These are phyloP conservation scores for Hydrotaea cyrtoneurina DNA, from an alignment of 2,888 invertebrate genomes.

Conservation along the genomic window DNA sequence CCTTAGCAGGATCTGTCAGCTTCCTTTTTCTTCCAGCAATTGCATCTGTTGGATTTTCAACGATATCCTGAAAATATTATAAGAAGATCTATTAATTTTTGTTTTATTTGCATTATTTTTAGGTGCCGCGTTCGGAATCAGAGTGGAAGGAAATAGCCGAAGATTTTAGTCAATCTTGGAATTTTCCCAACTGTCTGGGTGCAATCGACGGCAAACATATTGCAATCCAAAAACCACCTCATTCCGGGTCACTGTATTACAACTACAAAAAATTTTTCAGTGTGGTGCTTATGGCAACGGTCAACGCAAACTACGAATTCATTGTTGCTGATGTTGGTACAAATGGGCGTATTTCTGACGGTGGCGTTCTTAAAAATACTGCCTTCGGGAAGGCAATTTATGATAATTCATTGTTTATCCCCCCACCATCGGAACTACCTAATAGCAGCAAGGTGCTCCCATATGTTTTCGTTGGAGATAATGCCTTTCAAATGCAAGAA, in stretches of 20 bases:
- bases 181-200: slow-evolving; percentile 57
- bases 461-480: slow-evolving; percentile 31
- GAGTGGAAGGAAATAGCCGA: slow-evolving; percentile 45
- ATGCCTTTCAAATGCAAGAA: slow-evolving; percentile 30
- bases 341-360: slow-evolving; percentile 28
- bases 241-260: slow-evolving; percentile 25
- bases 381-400: slow-evolving; percentile 29
- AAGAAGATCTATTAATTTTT: slow-evolving; percentile 6
- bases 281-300: slow-evolving; percentile 36
- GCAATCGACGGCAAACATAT: slow-evolving; percentile 62
- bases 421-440: slow-evolving; percentile 25
- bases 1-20: background rate
- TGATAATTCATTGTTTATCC: slow-evolving; percentile 23
- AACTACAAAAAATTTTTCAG: slow-evolving; percentile 41
- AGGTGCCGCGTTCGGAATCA: slow-evolving; percentile 38
- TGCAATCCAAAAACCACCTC: slow-evolving; percentile 5
- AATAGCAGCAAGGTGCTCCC: slow-evolving; percentile 14
- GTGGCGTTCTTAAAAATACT: slow-evolving; percentile 25
- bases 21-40: slow-evolving; percentile 1
- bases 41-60: background rate
- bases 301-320: slow-evolving; percentile 31
- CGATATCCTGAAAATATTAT: slow-evolving; percentile 4
- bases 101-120: slow-evolving; percentile 27
- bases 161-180: slow-evolving; percentile 41
- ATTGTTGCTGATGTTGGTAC: slow-evolving; percentile 28